Base-by-base conservation (phyloP, 2,113 vertebrate genomes). In the Perca schrenkii region DNA sequence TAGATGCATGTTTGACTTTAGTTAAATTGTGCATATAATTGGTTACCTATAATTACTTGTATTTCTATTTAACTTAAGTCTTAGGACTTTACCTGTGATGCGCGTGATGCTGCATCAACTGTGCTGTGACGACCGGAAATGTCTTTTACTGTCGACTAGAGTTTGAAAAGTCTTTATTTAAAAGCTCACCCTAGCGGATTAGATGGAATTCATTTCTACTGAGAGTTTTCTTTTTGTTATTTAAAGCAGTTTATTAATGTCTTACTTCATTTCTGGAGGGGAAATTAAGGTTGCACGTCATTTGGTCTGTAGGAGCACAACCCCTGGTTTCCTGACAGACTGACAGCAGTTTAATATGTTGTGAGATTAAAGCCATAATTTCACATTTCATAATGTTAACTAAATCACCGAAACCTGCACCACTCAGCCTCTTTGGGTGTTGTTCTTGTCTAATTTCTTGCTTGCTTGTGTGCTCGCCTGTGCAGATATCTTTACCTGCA, bases 401-500 rank as follows among this genome's bases (percentile, higher is more conserved):
- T 34, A 40, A 70, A 74, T 50, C 1, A 62, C 46, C 43, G 22
- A 49, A 81, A 71, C 21, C 62, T 43, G 61, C 13, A 8, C 31
- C 62, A 25, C 25, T n/a, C 17, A 15, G 61, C 36, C 14, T 53
- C 7, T 46, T 22, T 50, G 31, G 54, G 11, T 53, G 63, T 49
- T n/a, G 49, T 11, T 53, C 54, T 75, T 62, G 6, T 22, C 17
- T 69, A 53, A 67, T 64, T 49, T 54, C 43, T 34, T 66, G 57
- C 50, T 72, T 46, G 13, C 68, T 53, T 52, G 25, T 66, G 62
- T 66, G 61, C 78, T 69, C 50, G 11, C 82, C 62, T 70, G 64
- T 74, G 77, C 62, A 68, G 58, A 70, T 62, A 61, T 88, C 68
- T 83, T 58, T 93, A 85, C 87, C 91, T 93, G 92, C 46, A 61